These are phyloP conservation scores for Notodonta dromedarius DNA, from an alignment of 2,888 invertebrate species.

Conservation along the genomic window DNA sequence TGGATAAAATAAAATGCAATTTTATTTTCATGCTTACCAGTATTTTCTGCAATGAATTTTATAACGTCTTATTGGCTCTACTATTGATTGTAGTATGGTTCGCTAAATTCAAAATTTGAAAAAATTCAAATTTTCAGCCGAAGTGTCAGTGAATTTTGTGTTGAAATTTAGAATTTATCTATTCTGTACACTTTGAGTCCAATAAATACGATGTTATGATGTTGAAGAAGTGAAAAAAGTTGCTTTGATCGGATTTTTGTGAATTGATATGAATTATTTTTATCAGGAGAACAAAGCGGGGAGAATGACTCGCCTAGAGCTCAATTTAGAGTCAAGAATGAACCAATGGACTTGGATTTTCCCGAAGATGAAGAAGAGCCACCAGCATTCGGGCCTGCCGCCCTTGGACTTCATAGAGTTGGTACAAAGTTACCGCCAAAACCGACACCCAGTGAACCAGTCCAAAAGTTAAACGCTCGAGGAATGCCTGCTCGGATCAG, in stretches of 20 bases:
- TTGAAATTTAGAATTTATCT: slow-evolving; percentile 49
- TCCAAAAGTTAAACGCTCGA: slow-evolving; percentile 92
- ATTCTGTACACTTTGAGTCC: slow-evolving; percentile 14
- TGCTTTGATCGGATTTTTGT: background rate
- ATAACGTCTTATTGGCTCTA: slow-evolving; percentile 20
- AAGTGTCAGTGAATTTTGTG: slow-evolving; percentile 64
- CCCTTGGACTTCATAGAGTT: slow-evolving; percentile 91
- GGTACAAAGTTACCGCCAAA: slow-evolving; percentile 90
- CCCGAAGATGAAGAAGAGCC: slow-evolving; percentile 88
- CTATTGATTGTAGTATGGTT: slow-evolving; percentile 45
- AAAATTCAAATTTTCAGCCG: slow-evolving; percentile 78
- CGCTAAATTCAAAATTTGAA: slow-evolving; percentile 82
- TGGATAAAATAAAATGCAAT: slow-evolving; percentile 12
- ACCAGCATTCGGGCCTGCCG: slow-evolving; percentile 90
- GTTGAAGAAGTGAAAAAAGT: slow-evolving; percentile 4
- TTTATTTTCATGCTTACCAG: slow-evolving; percentile 29
- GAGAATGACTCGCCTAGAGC: slow-evolving; percentile 58
- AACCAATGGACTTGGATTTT: slow-evolving; percentile 86
- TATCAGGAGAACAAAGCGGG: slow-evolving; percentile 63
- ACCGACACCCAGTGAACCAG: slow-evolving; percentile 88
- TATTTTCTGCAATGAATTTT: slow-evolving; percentile 21
- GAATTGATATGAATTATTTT: slow-evolving; percentile 34
- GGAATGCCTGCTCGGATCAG: slow-evolving; percentile 96
- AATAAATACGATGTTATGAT: slow-evolving; percentile 5
- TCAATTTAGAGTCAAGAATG: slow-evolving; percentile 78